Percentiles rank a stretch among this genome's conserved stretches.
These are phyloP conservation scores for Dipus sagitta DNA, from an alignment of 2,797 vertebrate genomes.

Conservation along the genomic window DNA sequence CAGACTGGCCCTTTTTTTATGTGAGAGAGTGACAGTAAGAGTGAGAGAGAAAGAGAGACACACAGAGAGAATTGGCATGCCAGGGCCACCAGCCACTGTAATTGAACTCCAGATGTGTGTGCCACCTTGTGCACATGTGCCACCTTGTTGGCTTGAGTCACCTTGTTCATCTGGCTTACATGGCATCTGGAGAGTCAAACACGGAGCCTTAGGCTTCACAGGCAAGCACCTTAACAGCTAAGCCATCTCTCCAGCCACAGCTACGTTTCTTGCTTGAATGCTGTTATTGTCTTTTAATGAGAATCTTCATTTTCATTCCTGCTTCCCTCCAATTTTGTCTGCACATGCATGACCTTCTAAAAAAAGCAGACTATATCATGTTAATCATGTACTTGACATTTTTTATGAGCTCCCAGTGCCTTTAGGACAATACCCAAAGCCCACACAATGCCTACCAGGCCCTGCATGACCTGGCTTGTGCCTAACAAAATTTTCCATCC, in stretches of 20 bases:
- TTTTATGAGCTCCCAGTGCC: background rate
- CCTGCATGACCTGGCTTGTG: background rate
- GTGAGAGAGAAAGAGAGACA: too few relatives aligned
- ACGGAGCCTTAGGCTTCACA: too few relatives aligned
- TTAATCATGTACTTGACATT: background rate
- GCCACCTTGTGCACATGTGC: too few relatives aligned
- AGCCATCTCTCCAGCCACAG: background rate
- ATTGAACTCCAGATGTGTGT: too few relatives aligned
- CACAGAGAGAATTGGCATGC: too few relatives aligned
- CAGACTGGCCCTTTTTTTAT: too few relatives aligned
- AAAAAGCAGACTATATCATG: background rate
- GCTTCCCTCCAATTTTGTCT: background rate
- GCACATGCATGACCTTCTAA: background rate
- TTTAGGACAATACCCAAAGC: background rate
- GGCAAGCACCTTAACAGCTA: too few relatives aligned
- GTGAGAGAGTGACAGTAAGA: too few relatives aligned
- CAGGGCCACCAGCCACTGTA: too few relatives aligned
- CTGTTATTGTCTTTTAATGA: background rate
- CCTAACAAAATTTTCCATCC: rapidly evolving
- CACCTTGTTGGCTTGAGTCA: too few relatives aligned
- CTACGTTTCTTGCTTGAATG: background rate
- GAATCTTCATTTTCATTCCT: background rate
- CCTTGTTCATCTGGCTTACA: too few relatives aligned
- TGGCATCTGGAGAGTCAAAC: too few relatives aligned
- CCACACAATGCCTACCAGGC: rapidly evolving